These are phyloP conservation scores for Trichogramma dendrolimi DNA, from an alignment of 2,888 invertebrate species.

Conservation along the genomic window DNA sequence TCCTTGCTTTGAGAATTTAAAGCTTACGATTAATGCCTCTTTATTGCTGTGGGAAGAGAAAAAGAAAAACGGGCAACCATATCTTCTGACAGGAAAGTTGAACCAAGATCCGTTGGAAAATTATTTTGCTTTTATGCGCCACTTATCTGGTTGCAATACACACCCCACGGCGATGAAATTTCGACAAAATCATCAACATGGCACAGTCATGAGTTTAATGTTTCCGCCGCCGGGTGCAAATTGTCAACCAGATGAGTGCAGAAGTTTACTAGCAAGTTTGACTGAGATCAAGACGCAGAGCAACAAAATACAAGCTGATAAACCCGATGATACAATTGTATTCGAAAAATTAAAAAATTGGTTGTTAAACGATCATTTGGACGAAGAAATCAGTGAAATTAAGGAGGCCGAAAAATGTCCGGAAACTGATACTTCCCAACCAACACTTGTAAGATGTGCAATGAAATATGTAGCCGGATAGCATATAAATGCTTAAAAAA, in stretches of 20 bases:
- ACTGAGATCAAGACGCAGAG: not conserved
- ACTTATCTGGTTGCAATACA: slow-evolving; percentile 31
- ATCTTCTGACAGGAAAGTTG: slow-evolving; percentile 29
- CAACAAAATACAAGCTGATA: not conserved
- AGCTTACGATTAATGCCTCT: slow-evolving; percentile 30
- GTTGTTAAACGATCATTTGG: not conserved
- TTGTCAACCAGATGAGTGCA: not conserved
- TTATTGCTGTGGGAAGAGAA: slow-evolving; percentile 31
- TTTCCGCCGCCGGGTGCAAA: not conserved
- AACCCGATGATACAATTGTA: not conserved
- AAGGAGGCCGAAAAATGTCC: too few relatives aligned
- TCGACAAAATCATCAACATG: slow-evolving; percentile 27
- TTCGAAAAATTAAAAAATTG: not conserved
- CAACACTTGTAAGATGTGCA: not conserved
- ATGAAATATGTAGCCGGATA: slow-evolving; percentile 8
- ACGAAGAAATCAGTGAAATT: too few relatives aligned
- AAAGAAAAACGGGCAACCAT: slow-evolving; percentile 21
- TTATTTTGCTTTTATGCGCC: slow-evolving; percentile 30
- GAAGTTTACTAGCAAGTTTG: not conserved
- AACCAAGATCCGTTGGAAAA: slow-evolving; percentile 36
- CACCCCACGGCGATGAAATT: slow-evolving; percentile 28
- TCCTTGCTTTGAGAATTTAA: slow-evolving; percentile 32
- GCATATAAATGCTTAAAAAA: not conserved
- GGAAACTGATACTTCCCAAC: too few relatives aligned
- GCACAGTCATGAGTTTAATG: slow-evolving; percentile 9